Conservation (phyloP, 2,113 vertebrate species). For the Cygnus buccinator region DNA sequence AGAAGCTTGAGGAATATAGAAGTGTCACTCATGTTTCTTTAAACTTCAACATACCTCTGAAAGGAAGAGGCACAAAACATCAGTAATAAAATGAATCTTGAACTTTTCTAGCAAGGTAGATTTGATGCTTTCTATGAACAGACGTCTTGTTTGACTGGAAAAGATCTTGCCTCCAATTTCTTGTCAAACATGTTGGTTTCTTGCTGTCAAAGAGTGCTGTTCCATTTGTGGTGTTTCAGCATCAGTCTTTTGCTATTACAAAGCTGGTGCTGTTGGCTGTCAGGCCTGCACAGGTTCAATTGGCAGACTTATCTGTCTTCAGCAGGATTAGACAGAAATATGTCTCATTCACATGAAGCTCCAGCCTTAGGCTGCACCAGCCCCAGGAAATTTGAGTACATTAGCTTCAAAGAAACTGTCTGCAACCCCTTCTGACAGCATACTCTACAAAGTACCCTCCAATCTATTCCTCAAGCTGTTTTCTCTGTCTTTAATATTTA, state of each 20-base stretch:
- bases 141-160: slow-evolving; percentile 67
- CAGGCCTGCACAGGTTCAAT: slow-evolving; percentile 58
- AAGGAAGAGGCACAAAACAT: background rate
- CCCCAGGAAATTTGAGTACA: slow-evolving; percentile 64
- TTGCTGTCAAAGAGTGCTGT: slow-evolving; percentile 58
- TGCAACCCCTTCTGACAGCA: slow-evolving; percentile 59
- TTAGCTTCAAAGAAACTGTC: slow-evolving; percentile 73
- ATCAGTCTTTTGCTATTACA: slow-evolving; percentile 65
- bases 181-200: slow-evolving; percentile 50
- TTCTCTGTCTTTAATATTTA: slow-evolving; percentile 39
- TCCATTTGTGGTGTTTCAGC: slow-evolving; percentile 63
- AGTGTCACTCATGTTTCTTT: background rate
- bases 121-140: slow-evolving; percentile 47
- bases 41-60: background rate
- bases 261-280: slow-evolving; percentile 61
- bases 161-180: slow-evolving; percentile 53
- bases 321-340: slow-evolving; percentile 72
- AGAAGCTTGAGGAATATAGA: background rate
- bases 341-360: slow-evolving; percentile 67
- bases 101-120: slow-evolving; percentile 40
- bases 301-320: slow-evolving; percentile 76
- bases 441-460: slow-evolving; percentile 35
- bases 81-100: slow-evolving; percentile 52
- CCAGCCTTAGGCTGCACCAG: slow-evolving; percentile 55
- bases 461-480: slow-evolving; percentile 32